Conservation (phyloP, 1,140 invertebrate species). For the Dolichoris vasculosae region DNA sequence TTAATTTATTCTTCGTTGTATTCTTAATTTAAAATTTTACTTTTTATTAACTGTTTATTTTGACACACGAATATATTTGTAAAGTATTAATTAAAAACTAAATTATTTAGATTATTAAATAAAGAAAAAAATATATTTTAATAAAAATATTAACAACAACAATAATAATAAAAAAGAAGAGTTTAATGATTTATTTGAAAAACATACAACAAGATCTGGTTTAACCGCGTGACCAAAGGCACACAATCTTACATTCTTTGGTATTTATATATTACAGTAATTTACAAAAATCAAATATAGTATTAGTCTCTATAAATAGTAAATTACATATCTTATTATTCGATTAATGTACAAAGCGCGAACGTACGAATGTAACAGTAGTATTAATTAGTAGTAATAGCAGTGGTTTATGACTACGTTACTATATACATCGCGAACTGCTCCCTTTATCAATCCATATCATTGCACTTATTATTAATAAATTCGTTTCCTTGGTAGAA, state of each 20-base stretch:
- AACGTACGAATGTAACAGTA: slow-evolving; percentile 51
- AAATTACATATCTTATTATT: slow-evolving; percentile 59
- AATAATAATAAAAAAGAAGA: slow-evolving; percentile 53
- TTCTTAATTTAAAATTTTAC: not conserved
- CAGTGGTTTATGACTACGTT: slow-evolving; percentile 42
- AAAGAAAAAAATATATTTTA: not conserved
- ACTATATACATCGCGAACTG: slow-evolving; percentile 42
- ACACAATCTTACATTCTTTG: slow-evolving; percentile 66
- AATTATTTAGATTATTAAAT: no score
- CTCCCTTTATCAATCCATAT: slow-evolving; percentile 35
- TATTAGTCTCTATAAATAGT: slow-evolving; percentile 65
- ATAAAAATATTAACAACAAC: no score
- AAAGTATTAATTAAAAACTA: not conserved
- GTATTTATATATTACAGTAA: slow-evolving; percentile 62
- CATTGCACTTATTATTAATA: slow-evolving; percentile 48
- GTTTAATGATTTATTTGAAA: slow-evolving; percentile 69
- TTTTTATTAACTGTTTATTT: not conserved
- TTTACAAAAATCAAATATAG: slow-evolving; percentile 70
- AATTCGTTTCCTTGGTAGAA: slow-evolving; percentile 49
- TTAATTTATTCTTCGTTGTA: not conserved
- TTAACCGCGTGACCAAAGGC: slow-evolving; percentile 71
- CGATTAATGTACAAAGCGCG: slow-evolving; percentile 65
- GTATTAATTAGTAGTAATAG: slow-evolving; percentile 50
- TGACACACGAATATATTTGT: not conserved
- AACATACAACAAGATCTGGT: slow-evolving; percentile 70